Evolutionary conservation across 2,888 invertebrate genomes (phyloP).

Genomic region (Amblyteles armatorius): DNA sequence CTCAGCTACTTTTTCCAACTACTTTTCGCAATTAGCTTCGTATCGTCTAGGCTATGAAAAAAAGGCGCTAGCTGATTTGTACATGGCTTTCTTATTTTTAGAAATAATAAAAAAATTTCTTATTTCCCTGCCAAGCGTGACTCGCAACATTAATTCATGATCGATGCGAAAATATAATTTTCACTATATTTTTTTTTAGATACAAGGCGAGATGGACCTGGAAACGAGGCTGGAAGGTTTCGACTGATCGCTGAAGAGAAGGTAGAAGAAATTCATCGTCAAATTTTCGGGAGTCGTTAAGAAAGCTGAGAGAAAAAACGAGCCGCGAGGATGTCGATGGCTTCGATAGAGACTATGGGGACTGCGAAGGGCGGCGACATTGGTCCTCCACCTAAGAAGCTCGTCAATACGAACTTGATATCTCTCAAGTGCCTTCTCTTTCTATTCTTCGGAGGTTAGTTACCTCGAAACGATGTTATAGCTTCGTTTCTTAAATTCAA

Average conservation of each 20-base stretch:
- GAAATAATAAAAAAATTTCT: no score
- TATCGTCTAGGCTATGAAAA: no score
- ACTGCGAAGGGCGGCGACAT: conserved; percentile 72
- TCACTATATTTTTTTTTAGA: conserved; percentile 51
- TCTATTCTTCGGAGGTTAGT: conserved; percentile 92
- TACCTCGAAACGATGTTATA: background rate
- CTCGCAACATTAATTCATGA: no score
- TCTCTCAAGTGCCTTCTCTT: conserved; percentile 93
- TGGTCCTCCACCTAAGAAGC: conserved; percentile 80
- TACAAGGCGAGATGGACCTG: conserved; percentile 37
- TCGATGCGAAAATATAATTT: conserved; percentile 2
- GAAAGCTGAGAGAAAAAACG: conserved; percentile 4
- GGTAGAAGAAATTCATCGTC: conserved; percentile 6
- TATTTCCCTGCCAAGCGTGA: no score
- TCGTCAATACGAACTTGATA: conserved; percentile 90
- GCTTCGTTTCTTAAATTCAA: background rate
- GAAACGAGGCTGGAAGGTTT: conserved; percentile 49
- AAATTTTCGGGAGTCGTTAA: conserved; percentile 11
- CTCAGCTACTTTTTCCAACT: no score
- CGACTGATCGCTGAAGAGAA: conserved; percentile 48
- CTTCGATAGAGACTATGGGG: conserved; percentile 77
- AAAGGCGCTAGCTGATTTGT: no score
- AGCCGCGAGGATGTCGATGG: conserved; percentile 72
- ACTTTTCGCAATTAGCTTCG: no score
- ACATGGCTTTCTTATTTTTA: no score